phyloP scores from a whole-genome alignment of 2,888 invertebrate genomes.

The Candidula unifasciata region DNA sequence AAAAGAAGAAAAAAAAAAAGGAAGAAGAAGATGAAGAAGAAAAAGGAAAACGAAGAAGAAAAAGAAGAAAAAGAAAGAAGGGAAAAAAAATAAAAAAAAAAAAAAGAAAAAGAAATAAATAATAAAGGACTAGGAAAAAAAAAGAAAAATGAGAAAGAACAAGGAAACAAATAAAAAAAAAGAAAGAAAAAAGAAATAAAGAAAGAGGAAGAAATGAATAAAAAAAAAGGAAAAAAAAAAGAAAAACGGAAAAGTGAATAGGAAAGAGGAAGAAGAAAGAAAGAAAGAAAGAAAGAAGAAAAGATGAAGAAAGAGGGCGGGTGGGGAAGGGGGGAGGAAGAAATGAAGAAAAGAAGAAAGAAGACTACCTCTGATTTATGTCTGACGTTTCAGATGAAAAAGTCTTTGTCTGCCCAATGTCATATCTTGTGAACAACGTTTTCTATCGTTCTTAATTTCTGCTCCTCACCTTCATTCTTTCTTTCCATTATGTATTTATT shows the following conservation, averaged over 20 bases:
- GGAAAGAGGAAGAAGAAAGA: not conserved
- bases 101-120: too few relatives aligned
- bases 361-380: too few relatives aligned
- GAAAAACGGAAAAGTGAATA: not conserved
- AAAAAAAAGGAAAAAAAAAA: not conserved
- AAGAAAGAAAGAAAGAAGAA: not conserved
- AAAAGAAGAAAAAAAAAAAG: not conserved
- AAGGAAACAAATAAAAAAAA: not conserved
- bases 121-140: not conserved
- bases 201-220: not conserved
- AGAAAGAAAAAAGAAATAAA: not conserved
- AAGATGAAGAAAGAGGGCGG: not conserved
- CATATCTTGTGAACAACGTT: too few relatives aligned
- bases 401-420: too few relatives aligned
- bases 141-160: not conserved
- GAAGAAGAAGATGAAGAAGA: too few relatives aligned
- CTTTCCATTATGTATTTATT: too few relatives aligned
- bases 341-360: not conserved
- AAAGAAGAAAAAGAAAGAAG: not conserved
- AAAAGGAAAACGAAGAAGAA: not conserved
- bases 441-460: too few relatives aligned
- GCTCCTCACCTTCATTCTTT: too few relatives aligned
- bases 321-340: not conserved
- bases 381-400: too few relatives aligned
- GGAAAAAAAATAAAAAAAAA: not conserved